A percentile compares a stretch with the other conserved stretches of the same genome.
These are phyloP conservation scores for Ondatra zibethicus DNA, from an alignment of 2,113 vertebrate genomes.

Conservation along the genomic window DNA sequence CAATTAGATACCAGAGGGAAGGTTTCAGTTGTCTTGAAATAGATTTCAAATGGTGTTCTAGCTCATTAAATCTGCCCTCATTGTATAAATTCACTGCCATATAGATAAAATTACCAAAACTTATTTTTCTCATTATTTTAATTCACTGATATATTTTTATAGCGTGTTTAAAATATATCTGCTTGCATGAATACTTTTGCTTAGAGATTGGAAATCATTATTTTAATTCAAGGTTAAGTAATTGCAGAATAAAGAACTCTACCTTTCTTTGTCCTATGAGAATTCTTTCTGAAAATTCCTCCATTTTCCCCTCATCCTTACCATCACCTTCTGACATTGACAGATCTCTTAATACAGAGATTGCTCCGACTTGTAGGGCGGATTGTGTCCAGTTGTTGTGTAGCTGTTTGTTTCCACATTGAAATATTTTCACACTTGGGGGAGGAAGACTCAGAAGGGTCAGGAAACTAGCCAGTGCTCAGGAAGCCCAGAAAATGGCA, in stretches of 20 bases:
- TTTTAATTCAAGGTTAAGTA: background rate
- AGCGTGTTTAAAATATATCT: background rate
- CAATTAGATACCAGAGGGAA: background rate
- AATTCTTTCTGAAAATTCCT: background rate
- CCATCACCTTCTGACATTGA: background rate
- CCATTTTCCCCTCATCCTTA: background rate
- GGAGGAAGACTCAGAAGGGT: background rate
- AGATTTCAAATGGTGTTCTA: background rate
- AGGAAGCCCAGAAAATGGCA: background rate
- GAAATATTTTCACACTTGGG: background rate
- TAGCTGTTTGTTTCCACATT: background rate
- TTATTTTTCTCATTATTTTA: background rate
- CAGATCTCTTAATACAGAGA: background rate
- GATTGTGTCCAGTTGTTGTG: background rate
- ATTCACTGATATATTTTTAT: background rate
- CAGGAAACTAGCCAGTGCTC: background rate
- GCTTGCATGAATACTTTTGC: background rate
- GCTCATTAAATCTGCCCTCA: background rate
- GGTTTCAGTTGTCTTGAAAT: background rate
- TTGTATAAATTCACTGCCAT: background rate
- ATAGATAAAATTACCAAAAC: background rate
- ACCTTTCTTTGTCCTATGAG: background rate
- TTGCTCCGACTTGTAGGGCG: background rate
- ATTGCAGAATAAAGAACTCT: background rate
- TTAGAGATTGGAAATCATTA: background rate